A percentile compares a stretch with the other conserved stretches of the same genome.
Conservation (phyloP, 2,888 invertebrate genomes). For the Strigamia transsilvanica region DNA sequence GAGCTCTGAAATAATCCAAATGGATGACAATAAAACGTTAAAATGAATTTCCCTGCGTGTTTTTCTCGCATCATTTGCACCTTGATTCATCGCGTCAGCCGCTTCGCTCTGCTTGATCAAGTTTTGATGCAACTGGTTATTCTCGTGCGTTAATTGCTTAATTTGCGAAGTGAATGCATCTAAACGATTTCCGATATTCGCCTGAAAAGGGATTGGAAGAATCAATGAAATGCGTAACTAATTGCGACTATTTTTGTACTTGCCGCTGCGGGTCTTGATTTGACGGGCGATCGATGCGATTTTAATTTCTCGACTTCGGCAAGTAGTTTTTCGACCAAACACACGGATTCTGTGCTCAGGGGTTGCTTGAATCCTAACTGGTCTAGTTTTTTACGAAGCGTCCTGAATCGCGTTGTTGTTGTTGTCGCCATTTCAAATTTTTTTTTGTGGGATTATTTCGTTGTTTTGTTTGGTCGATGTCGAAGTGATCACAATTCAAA, state of each 20-base stretch:
- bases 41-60: neutral
- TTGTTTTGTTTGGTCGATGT: too few relatives aligned
- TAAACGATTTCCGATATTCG: constrained; percentile 18
- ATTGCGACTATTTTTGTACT: constrained; percentile 64
- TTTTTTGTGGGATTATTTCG: too few relatives aligned
- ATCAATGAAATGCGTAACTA: constrained; percentile 70
- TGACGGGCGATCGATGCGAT: constrained; percentile 61
- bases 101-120: constrained; percentile 23
- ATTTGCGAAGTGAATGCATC: constrained; percentile 22
- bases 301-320: constrained; percentile 74
- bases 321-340: constrained; percentile 80
- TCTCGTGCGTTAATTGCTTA: constrained; percentile 11
- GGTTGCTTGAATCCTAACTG: constrained; percentile 82
- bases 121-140: constrained; percentile 46
- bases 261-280: constrained; percentile 74
- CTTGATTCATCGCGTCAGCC: constrained; percentile 40
- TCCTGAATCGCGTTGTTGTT: constrained; percentile 61
- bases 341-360: constrained; percentile 78
- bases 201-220: neutral
- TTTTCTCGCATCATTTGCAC: neutral
- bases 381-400: constrained; percentile 77
- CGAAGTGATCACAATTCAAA: neutral
- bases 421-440: neutral
- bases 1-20: constrained; percentile 74
- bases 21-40: constrained; percentile 62